phyloP scores from a whole-genome alignment of 2,888 invertebrate genomes.

The Eupithecia abbreviata region DNA sequence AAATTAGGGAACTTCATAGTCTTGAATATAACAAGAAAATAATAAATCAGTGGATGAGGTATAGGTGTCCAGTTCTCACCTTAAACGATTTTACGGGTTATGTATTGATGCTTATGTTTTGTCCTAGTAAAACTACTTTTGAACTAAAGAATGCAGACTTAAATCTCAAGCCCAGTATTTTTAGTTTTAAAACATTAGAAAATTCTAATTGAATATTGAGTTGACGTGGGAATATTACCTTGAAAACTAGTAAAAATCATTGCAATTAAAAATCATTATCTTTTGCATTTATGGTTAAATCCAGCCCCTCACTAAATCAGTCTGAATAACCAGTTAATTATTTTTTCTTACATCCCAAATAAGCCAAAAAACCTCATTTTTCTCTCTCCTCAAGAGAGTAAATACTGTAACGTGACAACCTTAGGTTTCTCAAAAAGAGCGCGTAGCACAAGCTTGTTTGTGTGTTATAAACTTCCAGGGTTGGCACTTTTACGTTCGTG shows the following conservation, averaged over 20 bases:
- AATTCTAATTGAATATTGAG: neutral
- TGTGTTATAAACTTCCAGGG: conserved; percentile 8
- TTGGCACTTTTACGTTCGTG: conserved; percentile 13
- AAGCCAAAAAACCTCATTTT: too few relatives aligned
- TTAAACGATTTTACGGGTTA: neutral
- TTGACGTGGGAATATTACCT: neutral
- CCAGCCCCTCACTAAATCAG: neutral
- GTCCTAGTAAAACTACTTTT: neutral
- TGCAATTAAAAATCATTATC: too few relatives aligned
- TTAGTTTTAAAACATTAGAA: neutral
- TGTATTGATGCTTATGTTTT: neutral
- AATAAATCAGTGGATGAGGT: too few relatives aligned
- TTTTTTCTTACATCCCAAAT: too few relatives aligned
- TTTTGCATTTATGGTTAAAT: neutral
- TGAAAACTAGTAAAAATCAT: neutral
- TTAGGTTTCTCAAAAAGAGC: conserved; percentile 8
- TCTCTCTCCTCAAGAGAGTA: too few relatives aligned
- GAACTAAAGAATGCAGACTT: neutral
- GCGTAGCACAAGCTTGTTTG: conserved; percentile 5
- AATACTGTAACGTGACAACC: too few relatives aligned
- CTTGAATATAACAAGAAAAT: too few relatives aligned
- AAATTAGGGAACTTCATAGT: too few relatives aligned
- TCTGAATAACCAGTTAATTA: too few relatives aligned
- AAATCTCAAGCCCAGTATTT: neutral
- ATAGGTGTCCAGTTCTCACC: neutral